Evolutionary conservation across 92 coral and sea anemone genomes (phyloP), one percentile per base, ranked within the genome.

Genomic region (Ricordea florida): DNA sequence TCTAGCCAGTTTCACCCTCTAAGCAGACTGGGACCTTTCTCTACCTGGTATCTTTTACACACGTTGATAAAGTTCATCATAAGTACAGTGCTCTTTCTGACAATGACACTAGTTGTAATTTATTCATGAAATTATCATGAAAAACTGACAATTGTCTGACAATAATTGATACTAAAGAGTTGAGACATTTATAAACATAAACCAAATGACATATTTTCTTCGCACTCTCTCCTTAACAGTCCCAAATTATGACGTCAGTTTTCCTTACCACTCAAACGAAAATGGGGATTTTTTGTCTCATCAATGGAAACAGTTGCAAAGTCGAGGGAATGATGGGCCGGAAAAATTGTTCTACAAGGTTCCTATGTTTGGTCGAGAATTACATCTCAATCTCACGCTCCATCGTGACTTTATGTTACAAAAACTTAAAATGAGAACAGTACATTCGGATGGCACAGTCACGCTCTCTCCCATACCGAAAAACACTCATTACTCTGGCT

Each of bases 211-310:
- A n/a, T n/a, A n/a, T n/a, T n/a, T n/a, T n/a, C n/a, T n/a, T n/a
- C n/a, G n/a, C n/a, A n/a, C n/a, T n/a, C n/a, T n/a, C n/a, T 6
- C 21, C 13, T 2, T 25, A 23, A 5, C 21, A 89, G 94, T 89
- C 31, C 98, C 98, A 62, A 87, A 86, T 10, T 92, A 92, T 58
- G 92, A 92, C 13, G 80, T 92, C 18, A 64, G 80, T 10, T 51
- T 49, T 28, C 92, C 94, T 0, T 62, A 75, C 57, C 94, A 66
- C 62, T 52, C 74, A 14, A 81, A 89, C 21, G 86, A 81, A 43
- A 78, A 21, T 2, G 89, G 93, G 1, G 63, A 78, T 23, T 82
- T 86, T 17, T 50, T 55, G 9, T 62, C 80, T 45, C 79, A 76
- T 62, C 66, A 82, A 34, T 78, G 82, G 15, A 55, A 69, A 18